phyloP scores from a whole-genome alignment of 2,797 vertebrate species.

The Gallinago nigripennis region DNA sequence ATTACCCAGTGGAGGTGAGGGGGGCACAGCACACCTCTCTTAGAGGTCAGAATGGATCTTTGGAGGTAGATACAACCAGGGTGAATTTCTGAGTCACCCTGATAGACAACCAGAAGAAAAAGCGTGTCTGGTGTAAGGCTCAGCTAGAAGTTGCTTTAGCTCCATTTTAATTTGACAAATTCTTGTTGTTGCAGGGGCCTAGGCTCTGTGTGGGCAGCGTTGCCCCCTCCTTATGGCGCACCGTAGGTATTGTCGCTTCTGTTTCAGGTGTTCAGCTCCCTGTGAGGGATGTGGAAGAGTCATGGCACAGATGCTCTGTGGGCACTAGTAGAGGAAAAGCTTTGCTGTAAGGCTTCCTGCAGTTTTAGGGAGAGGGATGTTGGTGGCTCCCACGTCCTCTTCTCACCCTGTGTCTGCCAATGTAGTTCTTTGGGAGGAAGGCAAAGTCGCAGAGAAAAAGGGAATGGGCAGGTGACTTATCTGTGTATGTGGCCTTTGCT shows the following conservation, averaged over 20 bases:
- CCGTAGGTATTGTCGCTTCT: neutral
- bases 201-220: neutral
- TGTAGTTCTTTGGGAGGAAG: neutral
- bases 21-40: neutral
- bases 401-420: neutral
- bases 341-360: neutral
- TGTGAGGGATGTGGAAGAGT: neutral
- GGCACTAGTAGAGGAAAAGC: neutral
- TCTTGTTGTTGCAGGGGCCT: neutral
- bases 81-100: neutral
- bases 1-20: neutral
- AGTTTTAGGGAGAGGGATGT: neutral
- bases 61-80: neutral
- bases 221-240: rapidly evolving
- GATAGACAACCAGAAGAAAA: neutral
- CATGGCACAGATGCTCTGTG: neutral
- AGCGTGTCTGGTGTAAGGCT: neutral
- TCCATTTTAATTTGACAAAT: neutral
- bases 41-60: neutral
- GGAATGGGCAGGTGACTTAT: neutral
- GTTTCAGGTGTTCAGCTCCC: neutral
- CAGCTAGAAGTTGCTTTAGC: neutral
- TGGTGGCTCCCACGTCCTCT: neutral
- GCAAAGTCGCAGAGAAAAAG: neutral
- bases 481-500: neutral